Conservation (phyloP, 1,140 invertebrate species). For the Ips typographus region DNA sequence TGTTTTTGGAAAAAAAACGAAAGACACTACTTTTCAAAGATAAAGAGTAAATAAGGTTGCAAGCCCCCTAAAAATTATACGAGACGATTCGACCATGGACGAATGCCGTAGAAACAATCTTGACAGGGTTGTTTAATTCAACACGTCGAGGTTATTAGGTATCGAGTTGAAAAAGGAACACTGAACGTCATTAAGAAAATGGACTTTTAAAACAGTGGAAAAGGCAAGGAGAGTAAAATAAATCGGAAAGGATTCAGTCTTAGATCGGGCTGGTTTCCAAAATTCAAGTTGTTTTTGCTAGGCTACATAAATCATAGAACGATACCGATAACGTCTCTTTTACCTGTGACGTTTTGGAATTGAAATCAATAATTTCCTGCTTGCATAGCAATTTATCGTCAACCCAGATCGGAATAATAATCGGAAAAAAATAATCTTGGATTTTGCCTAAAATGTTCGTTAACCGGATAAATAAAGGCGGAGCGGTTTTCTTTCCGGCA, state of each 20-base stretch:
- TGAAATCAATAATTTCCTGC: constrained; percentile 15
- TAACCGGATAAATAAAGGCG: neutral
- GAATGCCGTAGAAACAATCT: neutral
- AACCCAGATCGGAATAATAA: constrained; percentile 12
- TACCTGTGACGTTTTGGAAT: neutral
- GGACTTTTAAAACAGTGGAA: constrained; percentile 42
- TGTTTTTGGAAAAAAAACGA: too few species aligned
- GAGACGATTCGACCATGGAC: neutral
- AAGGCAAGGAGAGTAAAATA: too few species aligned
- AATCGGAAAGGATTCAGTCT: too few species aligned
- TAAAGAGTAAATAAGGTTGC: neutral
- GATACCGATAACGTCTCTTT: neutral
- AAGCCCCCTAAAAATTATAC: neutral
- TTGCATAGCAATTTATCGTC: constrained; percentile 8
- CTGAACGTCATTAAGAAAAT: constrained; percentile 44
- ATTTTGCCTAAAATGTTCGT: constrained; percentile 6
- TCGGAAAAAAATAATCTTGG: constrained; percentile 11
- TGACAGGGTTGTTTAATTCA: constrained; percentile 39
- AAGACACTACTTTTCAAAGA: neutral
- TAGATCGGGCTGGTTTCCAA: too few species aligned
- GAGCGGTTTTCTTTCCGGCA: neutral
- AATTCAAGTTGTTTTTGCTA: too few species aligned
- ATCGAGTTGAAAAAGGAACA: constrained; percentile 34
- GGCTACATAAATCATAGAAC: neutral
- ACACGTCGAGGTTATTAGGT: constrained; percentile 39